Evolutionary conservation across 2,113 vertebrate genomes (phyloP), one percentile per base, ranked within the genome.

Genomic region (Halcyon malimbica): DNA sequence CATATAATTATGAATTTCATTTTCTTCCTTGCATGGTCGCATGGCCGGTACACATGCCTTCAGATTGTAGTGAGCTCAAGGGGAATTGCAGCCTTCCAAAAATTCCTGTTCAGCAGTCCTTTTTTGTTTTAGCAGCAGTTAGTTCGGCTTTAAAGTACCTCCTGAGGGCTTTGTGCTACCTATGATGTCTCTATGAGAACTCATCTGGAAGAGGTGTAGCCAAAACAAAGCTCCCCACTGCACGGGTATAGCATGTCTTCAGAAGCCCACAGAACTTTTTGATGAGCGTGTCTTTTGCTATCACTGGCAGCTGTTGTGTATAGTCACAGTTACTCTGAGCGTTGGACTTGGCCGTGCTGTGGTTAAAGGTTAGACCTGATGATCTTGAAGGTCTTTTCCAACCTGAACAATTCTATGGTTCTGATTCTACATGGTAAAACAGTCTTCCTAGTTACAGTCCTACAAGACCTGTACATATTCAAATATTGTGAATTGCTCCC

Each of bases 1-100:
- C 53, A 1, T 21, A 4, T 20, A 25, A 26, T 56, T 76, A 93
- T 75, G 11, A 5, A 26, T 62, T 16, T 41, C 7, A 5, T 41
- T 56, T 77, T 90, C 53, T 84, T 59, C 33, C 28, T 41, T 46
- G 9, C 5, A 0, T 44, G 54, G 20, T 46, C 3, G 0, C 11
- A 2, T n/a, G 24, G 41, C 39, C 1, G 1, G 17, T 48, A 9
- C 48, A 37, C 5, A 3, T 8, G 11, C 42, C 29, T 87, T 88
- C 67, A 37, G 19, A 10, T 0, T 56, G 65, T 44, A 21, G 31
- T 6, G 24, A 70, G 4, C 37, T 69, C 41, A 31, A 37, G 35
- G 51, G 64, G 16, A 64, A 28, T 75, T 29, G 6, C 48, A 41
- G 20, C 15, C 31, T 79, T 59, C 16, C 65, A 25, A 41, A 46